Evolutionary conservation across 2,888 invertebrate genomes (phyloP), one percentile per base, ranked within the genome.

Genomic region (Camponotus fellah): DNA sequence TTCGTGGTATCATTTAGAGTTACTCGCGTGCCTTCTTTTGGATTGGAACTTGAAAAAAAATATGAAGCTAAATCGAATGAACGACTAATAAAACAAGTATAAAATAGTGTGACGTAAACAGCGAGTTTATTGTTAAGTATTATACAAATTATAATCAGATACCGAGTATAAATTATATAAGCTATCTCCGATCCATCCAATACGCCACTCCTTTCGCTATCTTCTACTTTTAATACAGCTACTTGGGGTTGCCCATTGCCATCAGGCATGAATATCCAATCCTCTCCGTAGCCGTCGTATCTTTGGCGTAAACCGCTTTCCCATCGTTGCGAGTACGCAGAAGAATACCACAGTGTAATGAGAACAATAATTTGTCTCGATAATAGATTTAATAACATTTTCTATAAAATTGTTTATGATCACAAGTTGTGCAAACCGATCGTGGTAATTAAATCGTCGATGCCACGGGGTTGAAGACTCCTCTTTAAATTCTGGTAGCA

Each of bases 191-290:
- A 89, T 26, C 88, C 91, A 17, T 91, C 91, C 10, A 94, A 90
- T 72, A 93, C 80, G 21, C 88, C 91, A 9, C 92, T 92, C 17
- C 71, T 82, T 14, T 89, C 92, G 1, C 71, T 85, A n/a, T 91
- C 91, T 26, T 89, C 40, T 17, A 91, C 91, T 83, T 93, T 94
- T 3, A 95, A 86, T 56, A 95, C 92, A 2, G 95, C 95, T 2
- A 95, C 94, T 86, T 94, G 95, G 0, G 94, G 94, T 26, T 92
- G 91, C 14, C 92, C 94, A 68, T 94, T 92, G 60, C 95, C 95
- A 89, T 95, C 95, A 0, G 95, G 95, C 91, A 95, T 94, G 68
- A 95, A 95, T 32, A 95, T 94, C 95, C 95, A 95, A 49, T 95
- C 94, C 76, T 92, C 93, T 9, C 95, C 95, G 49, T 95, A 95